Conservation (phyloP, 2,113 vertebrate genomes). For the Sinocyclocheilus anophthalmus region DNA sequence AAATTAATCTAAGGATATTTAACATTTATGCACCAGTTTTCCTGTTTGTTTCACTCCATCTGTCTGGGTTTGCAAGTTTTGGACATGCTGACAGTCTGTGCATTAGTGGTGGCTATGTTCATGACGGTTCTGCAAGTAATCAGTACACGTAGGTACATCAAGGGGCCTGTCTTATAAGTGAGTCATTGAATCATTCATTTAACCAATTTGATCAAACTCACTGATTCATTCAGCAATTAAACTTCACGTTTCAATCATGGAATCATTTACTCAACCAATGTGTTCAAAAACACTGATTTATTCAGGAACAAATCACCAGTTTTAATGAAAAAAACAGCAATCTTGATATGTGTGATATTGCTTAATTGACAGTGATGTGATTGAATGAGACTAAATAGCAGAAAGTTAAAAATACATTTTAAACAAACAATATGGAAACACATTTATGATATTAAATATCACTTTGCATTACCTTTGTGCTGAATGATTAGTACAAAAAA, state of each 20-base stretch:
- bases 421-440: not conserved
- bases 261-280: not conserved
- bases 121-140: not conserved
- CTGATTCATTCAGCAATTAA: not conserved
- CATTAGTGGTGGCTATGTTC: not conserved
- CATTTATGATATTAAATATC: not conserved
- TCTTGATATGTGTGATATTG: too few relatives aligned
- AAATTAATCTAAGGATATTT: not conserved
- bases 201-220: not conserved
- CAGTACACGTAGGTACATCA: not conserved
- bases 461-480: not conserved
- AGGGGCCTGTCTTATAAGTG: not conserved
- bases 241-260: too few relatives aligned
- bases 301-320: not conserved
- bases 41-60: not conserved
- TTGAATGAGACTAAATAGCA: not conserved
- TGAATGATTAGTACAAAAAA: not conserved
- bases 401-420: not conserved
- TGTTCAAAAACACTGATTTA: not conserved
- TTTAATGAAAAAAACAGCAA: not conserved
- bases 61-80: not conserved
- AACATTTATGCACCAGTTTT: not conserved
- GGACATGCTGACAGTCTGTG: not conserved
- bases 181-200: not conserved
- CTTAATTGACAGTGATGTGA: not conserved